These are phyloP conservation scores for Sakesphorus luctuosus DNA, from an alignment of 2,113 vertebrate genomes.

Conservation along the genomic window DNA sequence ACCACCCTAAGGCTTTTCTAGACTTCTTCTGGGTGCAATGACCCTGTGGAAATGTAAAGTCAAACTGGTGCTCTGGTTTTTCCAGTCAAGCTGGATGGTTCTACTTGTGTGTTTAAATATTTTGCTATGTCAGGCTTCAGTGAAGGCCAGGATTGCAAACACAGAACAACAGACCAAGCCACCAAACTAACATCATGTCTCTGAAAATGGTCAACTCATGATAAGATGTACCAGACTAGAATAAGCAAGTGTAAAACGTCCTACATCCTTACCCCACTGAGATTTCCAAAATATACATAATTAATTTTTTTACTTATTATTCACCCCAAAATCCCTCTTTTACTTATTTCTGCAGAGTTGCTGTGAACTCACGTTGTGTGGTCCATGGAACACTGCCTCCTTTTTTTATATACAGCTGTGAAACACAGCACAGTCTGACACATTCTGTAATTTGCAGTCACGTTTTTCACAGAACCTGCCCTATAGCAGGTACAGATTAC, in stretches of 20 bases:
- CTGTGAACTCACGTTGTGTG: neutral
- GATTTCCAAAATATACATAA: neutral
- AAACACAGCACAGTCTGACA: neutral
- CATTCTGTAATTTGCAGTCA: neutral
- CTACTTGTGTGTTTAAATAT: neutral
- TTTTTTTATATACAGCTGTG: neutral
- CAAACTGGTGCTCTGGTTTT: neutral
- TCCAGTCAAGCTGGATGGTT: constrained; percentile 42
- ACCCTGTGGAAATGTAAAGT: neutral
- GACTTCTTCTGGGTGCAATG: neutral
- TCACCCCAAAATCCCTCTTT: neutral
- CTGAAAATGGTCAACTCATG: neutral
- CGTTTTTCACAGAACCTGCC: neutral
- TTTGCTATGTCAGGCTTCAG: constrained; percentile 19
- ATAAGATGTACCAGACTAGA: neutral
- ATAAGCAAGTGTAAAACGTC: fast-evolving
- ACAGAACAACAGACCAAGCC: neutral
- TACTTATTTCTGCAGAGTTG: neutral
- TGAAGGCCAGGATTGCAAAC: constrained; percentile 29
- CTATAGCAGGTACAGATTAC: neutral
- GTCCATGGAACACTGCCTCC: neutral
- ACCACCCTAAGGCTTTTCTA: neutral
- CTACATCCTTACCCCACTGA: neutral
- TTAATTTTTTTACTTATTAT: neutral
- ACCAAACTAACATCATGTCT: neutral